Conservation (phyloP, 2,113 vertebrate genomes). For the Prunella himalayana region DNA sequence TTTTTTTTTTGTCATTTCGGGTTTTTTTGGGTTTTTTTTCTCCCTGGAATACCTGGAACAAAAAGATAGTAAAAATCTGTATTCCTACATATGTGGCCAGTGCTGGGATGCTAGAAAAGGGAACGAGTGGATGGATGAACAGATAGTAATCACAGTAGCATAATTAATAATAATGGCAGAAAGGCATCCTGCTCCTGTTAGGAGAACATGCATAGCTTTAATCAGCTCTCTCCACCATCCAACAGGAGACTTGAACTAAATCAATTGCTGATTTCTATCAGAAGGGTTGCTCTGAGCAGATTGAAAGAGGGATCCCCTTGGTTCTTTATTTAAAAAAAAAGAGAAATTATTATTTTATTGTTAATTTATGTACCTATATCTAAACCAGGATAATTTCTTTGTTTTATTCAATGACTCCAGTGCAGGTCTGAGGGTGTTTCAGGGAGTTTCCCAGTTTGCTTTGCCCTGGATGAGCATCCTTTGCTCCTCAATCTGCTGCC, state of each 20-base stretch:
- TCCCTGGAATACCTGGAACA: neutral
- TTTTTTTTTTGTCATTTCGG: neutral
- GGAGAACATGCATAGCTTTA: slow-evolving; percentile 25
- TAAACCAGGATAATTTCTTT: neutral
- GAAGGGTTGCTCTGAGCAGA: neutral
- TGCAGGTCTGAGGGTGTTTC: neutral
- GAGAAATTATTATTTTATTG: neutral
- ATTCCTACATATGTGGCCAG: neutral
- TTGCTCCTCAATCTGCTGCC: neutral
- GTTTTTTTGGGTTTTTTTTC: neutral
- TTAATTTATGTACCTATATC: neutral
- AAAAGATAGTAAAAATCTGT: neutral
- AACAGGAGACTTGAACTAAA: neutral
- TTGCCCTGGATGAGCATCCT: neutral
- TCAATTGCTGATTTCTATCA: neutral
- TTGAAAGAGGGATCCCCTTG: neutral
- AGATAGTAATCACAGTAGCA: slow-evolving; percentile 37
- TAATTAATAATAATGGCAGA: slow-evolving; percentile 57
- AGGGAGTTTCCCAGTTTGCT: neutral
- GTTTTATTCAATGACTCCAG: neutral
- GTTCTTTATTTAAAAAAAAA: neutral
- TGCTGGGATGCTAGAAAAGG: neutral
- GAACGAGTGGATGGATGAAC: neutral
- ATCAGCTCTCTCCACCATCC: slow-evolving; percentile 17
- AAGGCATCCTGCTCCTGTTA: slow-evolving; percentile 29